Evolutionary conservation across 2,797 vertebrate genomes (phyloP).

Genomic region (Lagorchestes hirsutus): DNA sequence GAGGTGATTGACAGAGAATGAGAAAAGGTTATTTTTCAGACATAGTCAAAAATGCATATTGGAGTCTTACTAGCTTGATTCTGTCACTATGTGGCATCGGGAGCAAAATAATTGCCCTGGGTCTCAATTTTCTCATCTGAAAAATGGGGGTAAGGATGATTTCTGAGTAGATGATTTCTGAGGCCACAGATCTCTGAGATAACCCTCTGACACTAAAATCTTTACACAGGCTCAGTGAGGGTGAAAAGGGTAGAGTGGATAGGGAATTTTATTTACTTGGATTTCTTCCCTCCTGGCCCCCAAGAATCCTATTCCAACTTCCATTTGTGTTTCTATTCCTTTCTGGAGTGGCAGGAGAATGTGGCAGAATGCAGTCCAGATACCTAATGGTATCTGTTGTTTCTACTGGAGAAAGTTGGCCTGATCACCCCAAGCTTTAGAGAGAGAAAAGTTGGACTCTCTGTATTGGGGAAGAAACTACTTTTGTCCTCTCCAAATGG

Average conservation of each 20-base stretch:
- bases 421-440: not conserved
- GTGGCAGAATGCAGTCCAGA: not conserved
- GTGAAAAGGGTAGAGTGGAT: not conserved
- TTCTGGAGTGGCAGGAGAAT: not conserved
- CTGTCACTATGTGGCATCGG: not conserved
- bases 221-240: not conserved
- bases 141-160: not conserved
- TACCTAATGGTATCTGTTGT: not conserved
- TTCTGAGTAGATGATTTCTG: not conserved
- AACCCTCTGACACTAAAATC: not conserved
- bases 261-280: not conserved
- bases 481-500: not conserved
- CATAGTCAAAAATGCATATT: not conserved
- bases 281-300: not conserved
- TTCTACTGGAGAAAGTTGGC: not conserved
- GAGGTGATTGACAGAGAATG: not conserved
- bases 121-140: not conserved
- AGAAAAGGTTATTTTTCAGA: not conserved
- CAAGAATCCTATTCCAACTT: not conserved
- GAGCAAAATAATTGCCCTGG: not conserved
- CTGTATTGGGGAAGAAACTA: rapidly evolving
- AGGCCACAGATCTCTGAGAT: not conserved
- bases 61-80: not conserved
- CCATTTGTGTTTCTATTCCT: not conserved
- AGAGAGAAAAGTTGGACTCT: not conserved